Conservation (phyloP, 2,113 vertebrate genomes). For the Thryonomys swinderianus region DNA sequence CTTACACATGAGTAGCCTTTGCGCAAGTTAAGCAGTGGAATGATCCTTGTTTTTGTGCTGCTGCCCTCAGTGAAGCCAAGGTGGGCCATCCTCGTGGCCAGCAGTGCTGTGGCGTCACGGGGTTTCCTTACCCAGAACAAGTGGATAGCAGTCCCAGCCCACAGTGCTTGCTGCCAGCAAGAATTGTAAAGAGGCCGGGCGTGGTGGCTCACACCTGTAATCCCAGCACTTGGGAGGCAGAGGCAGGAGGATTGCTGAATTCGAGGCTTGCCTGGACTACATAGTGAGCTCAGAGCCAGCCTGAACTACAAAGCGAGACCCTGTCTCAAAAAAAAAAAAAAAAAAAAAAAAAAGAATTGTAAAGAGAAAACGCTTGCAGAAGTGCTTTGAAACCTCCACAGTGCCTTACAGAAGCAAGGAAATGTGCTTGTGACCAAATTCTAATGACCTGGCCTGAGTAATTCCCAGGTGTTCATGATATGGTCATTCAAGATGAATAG, state of each 20-base stretch:
- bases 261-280: no score
- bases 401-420: constrained; percentile 6
- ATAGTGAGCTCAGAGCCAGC: no score
- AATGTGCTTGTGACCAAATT: not conserved
- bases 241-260: no score
- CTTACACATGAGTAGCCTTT: not conserved
- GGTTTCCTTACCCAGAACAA: not conserved
- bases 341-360: no score
- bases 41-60: not conserved
- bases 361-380: not conserved
- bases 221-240: no score
- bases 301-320: no score
- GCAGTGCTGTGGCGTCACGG: not conserved
- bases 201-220: no score
- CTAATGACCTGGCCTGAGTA: not conserved
- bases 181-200: no score
- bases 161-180: no score
- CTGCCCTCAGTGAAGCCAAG: not conserved
- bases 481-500: not conserved
- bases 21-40: not conserved
- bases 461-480: constrained; percentile 18
- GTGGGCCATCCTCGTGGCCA: not conserved
- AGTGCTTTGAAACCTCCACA: not conserved
- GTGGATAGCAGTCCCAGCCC: not conserved
- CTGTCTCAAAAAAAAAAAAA: no score